Base-by-base conservation (phyloP, 2,888 invertebrate species). In the Pegoplata infirma region DNA sequence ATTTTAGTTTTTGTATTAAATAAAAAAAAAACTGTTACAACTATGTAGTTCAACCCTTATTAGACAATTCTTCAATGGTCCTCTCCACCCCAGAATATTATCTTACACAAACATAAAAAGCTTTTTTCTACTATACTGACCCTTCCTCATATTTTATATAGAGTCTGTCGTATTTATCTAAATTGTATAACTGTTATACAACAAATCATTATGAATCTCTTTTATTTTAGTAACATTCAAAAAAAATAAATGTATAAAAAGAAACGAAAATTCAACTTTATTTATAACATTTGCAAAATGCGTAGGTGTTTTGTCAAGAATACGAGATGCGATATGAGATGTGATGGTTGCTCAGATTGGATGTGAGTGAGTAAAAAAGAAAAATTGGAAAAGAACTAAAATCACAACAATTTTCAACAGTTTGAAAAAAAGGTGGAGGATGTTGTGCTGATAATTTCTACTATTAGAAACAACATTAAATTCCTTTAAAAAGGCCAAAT, bases 1-100 rank as follows among this genome's bases (percentile, higher is more conserved):
- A 78, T 80, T 68, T 67, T 68, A 63, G 71, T 79, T 78, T 76
- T 59, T 69, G 56, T 69, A 51, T 51, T 36, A 40, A 32, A 51
- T 28, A 69, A 47, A n/a, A 53, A 58, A 56, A 59, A 68, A 17
- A 49, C n/a, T n/a, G n/a, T n/a, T n/a, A 40, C 64, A 66, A 53
- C 49, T 69, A 64, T n/a, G n/a, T n/a, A n/a, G n/a, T n/a, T n/a
- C n/a, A n/a, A n/a, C n/a, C n/a, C n/a, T n/a, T n/a, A n/a, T n/a
- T n/a, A 32, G 19, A 40, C 4, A 40, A 14, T 36, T 49, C 16
- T 59, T 16, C 16, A 51, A 23, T 32, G 3, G 19, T 47, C 32
- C 40, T 56, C 25, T 19, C 28, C 0, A 10, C 19, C 0, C 7
- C 1, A 19, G 19, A 58, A 44, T 16, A 4, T 21, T 7, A 64